A percentile compares a stretch with the other conserved stretches of the same genome.
phyloP scores from a whole-genome alignment of 2,113 vertebrate genomes.

The Dryoscopus gambensis region DNA sequence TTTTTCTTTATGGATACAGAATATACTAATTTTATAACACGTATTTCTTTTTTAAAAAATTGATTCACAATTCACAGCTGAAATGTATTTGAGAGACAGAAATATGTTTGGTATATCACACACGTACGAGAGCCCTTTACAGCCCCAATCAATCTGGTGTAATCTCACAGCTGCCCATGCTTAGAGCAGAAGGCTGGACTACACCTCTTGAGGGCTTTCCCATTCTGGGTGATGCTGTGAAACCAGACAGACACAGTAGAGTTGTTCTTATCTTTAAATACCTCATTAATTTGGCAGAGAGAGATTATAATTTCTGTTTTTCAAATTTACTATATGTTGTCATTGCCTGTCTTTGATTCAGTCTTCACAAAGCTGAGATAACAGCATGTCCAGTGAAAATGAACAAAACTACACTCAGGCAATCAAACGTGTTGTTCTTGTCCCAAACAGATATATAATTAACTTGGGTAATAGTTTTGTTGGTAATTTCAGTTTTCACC shows the following conservation, averaged over 20 bases:
- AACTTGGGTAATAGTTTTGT: background rate
- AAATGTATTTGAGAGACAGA: background rate
- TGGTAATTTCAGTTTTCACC: background rate
- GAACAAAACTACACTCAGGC: background rate
- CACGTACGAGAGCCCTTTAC: background rate
- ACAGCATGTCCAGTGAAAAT: background rate
- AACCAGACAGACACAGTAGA: background rate
- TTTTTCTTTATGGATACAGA: background rate
- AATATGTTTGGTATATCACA: background rate
- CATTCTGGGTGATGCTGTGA: background rate
- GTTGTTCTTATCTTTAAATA: background rate
- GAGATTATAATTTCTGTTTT: background rate
- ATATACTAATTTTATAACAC: background rate
- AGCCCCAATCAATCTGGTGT: background rate
- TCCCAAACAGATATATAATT: background rate
- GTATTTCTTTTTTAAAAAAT: background rate
- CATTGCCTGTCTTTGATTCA: background rate
- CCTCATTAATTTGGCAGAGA: background rate
- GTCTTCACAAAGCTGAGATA: background rate
- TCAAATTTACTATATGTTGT: background rate
- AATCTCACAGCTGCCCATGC: background rate
- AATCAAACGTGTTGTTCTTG: background rate
- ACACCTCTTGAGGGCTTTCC: background rate
- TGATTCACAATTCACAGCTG: background rate
- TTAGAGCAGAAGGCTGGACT: background rate